phyloP scores from a whole-genome alignment of 64 coral and sea anemone genomes.

The Dendrophyllia cribrosa region DNA sequence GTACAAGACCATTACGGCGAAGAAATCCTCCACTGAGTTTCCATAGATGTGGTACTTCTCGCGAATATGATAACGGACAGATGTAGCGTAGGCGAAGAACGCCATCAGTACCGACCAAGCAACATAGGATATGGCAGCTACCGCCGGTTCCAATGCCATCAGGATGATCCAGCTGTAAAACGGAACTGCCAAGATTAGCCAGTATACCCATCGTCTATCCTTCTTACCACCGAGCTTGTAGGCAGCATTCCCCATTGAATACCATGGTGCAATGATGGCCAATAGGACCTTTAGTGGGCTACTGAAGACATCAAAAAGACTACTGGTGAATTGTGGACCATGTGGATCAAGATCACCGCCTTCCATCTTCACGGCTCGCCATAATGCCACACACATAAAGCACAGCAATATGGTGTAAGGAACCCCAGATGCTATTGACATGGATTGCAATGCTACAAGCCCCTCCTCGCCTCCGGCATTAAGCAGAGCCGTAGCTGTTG shows the following conservation, averaged over 20 bases:
- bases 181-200: not conserved
- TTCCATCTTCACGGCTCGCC: conserved; percentile 56
- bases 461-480: conserved; percentile 26
- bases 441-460: conserved; percentile 33
- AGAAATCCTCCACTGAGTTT: conserved; percentile 61
- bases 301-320: conserved; percentile 38
- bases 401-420: conserved; percentile 37
- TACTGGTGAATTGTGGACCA: conserved; percentile 30
- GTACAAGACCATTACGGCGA: conserved; percentile 71
- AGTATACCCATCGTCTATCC: not conserved
- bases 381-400: conserved; percentile 43
- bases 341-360: conserved; percentile 52
- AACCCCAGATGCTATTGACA: conserved; percentile 49
- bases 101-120: conserved; percentile 3
- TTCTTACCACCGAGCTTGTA: conserved; percentile 17
- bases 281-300: conserved; percentile 8
- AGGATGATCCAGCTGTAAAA: conserved; percentile 35
- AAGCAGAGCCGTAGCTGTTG: conserved; percentile 48
- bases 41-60: conserved; percentile 26
- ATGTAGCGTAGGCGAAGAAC: conserved; percentile 40
- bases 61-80: conserved; percentile 13
- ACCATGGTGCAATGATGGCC: conserved; percentile 47
- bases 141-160: not conserved
- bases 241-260: conserved; percentile 35
- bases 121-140: conserved; percentile 1